Conservation (phyloP, 1,140 invertebrate genomes). For the Pogonus chalceus region DNA sequence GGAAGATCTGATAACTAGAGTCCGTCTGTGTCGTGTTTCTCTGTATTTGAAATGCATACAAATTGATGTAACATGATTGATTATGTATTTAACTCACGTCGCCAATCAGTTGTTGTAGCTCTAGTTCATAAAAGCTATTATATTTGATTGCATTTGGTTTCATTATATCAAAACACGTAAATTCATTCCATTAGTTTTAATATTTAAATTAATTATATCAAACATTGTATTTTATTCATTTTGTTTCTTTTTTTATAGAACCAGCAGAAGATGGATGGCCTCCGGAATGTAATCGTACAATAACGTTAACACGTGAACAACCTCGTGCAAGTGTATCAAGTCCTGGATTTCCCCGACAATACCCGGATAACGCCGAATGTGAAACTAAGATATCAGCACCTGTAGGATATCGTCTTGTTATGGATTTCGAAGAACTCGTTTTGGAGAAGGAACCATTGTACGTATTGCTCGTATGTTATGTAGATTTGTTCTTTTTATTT, state of each 20-base stretch:
- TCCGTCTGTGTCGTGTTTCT: too few species aligned
- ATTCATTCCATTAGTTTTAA: too few species aligned
- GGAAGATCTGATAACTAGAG: too few species aligned
- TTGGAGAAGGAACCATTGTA: slow-evolving; percentile 59
- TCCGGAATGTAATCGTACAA: slow-evolving; percentile 50
- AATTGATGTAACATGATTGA: too few species aligned
- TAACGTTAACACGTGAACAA: slow-evolving; percentile 45
- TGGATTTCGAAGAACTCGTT: slow-evolving; percentile 59
- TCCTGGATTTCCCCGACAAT: slow-evolving; percentile 56
- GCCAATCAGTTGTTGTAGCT: too few species aligned
- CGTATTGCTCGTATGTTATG: too few species aligned
- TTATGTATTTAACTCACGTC: too few species aligned
- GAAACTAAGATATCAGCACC: slow-evolving; percentile 47
- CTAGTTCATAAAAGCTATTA: too few species aligned
- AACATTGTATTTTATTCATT: not conserved
- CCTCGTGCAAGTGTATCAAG: slow-evolving; percentile 48
- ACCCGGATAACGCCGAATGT: slow-evolving; percentile 59
- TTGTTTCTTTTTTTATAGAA: slow-evolving; percentile 24
- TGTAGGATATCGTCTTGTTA: slow-evolving; percentile 44
- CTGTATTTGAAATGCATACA: too few species aligned
- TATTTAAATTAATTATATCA: not conserved
- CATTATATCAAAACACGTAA: too few species aligned
- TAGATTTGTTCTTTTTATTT: too few species aligned
- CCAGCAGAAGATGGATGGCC: slow-evolving; percentile 31
- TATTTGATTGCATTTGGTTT: too few species aligned